Base-by-base conservation (phyloP, 2,113 vertebrate genomes). In the Carettochelys insculpta region DNA sequence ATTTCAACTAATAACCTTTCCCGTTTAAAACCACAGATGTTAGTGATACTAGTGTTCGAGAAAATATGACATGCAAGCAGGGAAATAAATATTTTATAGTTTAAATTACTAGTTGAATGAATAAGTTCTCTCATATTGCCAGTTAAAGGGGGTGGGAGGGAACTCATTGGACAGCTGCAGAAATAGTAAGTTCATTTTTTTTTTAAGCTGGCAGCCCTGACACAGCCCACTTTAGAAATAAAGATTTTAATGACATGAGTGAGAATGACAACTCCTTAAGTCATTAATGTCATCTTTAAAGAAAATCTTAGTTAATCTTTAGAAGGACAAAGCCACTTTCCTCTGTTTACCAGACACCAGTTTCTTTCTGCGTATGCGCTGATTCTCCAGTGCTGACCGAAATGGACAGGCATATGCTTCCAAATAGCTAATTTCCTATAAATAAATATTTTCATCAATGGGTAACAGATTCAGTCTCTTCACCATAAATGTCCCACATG, bases 371-470 rank as follows among this genome's bases (percentile, higher is more conserved):
- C 53, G 8, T 16, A 20, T 27, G 3, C 47, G 65, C 51, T 41
- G 80, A 31, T 53, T 90, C 31, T 58, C 52, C 78, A 51, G 13
- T 3, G 61, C 3, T 13, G 19, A 75, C 47, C 77, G 58, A 90
- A 48, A 52, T 78, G 8, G 87, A 73, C 38, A 51, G 5, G 14
- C 20, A 82, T 56, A 86, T 77, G 81, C 38, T 94, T 94, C 76
- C 71, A 83, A 95, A 92, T 29, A 75, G 84, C 94, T 95, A 75
- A 94, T 94, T 92, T 95, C 54, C 76, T 96, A 93, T 91, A 95
- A 96, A 93, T 86, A 90, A 41, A 38, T 2, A 17, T 4, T 56
- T 92, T 58, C 92, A 90, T 86, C 81, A 87, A 83, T 58, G n/a
- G 2, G 75, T 92, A 96, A 76, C 52, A 86, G 86, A 90, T 94